Evolutionary conservation across 2,797 vertebrate species (phyloP).

Genomic region (Siniperca undulata): DNA sequence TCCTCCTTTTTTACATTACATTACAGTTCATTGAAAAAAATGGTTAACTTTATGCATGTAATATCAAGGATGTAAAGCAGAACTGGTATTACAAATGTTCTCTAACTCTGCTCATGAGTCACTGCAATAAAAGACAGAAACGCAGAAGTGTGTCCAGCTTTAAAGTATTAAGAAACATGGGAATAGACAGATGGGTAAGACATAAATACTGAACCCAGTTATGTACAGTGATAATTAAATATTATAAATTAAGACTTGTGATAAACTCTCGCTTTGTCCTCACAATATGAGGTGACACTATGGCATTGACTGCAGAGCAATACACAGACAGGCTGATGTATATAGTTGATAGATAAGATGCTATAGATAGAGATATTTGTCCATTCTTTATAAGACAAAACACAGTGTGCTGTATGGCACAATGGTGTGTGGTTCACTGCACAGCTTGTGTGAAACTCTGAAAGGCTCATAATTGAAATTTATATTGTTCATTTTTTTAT

Average conservation of each 20-base stretch:
- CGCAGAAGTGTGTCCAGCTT: neutral
- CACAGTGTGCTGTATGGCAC: constrained; percentile 4
- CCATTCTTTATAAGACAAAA: constrained; percentile 32
- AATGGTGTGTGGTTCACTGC: constrained; percentile 17
- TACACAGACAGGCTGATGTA: constrained; percentile 8
- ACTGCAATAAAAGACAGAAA: neutral
- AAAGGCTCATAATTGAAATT: constrained; percentile 66
- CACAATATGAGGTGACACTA: constrained; percentile 3
- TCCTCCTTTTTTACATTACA: constrained; percentile 1
- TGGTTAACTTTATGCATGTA: neutral
- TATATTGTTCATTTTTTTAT: constrained; percentile 71
- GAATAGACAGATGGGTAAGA: neutral
- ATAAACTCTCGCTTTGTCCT: neutral
- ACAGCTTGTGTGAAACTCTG: constrained; percentile 37
- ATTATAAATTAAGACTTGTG: constrained; percentile 3
- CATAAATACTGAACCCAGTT: neutral
- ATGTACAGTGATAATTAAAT: neutral
- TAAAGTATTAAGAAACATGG: neutral
- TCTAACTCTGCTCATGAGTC: neutral
- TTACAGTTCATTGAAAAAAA: neutral
- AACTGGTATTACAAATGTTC: neutral
- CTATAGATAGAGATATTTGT: constrained; percentile 16
- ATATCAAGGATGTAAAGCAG: constrained; percentile 6
- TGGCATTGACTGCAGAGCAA: constrained; percentile 9
- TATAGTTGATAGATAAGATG: neutral